phyloP scores from a whole-genome alignment of 2,888 invertebrate genomes.

The Chironomus riparius region DNA sequence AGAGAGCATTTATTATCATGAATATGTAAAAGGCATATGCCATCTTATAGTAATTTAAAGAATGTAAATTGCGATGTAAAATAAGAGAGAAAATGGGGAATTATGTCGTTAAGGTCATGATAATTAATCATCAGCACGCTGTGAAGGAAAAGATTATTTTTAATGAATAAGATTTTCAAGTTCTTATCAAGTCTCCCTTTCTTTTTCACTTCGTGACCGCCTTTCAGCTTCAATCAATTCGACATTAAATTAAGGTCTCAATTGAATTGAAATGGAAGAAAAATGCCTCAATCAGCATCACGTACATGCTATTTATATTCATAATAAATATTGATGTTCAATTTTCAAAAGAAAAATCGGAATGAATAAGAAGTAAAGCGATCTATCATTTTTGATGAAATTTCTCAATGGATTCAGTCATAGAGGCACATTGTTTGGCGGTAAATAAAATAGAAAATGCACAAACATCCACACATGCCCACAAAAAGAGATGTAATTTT shows the following conservation, averaged over 20 bases:
- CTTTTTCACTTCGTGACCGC: not conserved
- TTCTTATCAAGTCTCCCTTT: not conserved
- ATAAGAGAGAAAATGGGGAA: not conserved
- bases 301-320: not conserved
- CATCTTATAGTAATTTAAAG: too few relatives aligned
- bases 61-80: not conserved
- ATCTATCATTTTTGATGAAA: not conserved
- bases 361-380: not conserved
- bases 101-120: slow-evolving; percentile 21
- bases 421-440: too few relatives aligned
- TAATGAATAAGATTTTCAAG: not conserved
- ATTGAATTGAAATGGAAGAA: not conserved
- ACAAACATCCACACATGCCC: too few relatives aligned
- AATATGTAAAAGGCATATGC: not conserved
- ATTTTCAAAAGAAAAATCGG: not conserved
- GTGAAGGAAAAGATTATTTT: not conserved
- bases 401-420: not conserved
- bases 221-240: not conserved
- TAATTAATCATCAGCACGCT: slow-evolving; percentile 7
- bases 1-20: not conserved
- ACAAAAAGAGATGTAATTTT: not conserved
- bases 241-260: not conserved
- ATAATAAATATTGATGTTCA: not conserved
- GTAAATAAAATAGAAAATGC: too few relatives aligned
- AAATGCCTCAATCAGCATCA: not conserved